A percentile compares a stretch with the other conserved stretches of the same genome.
Conservation (phyloP, 92 coral and sea anemone genomes). For the Bergia sp. region DNA sequence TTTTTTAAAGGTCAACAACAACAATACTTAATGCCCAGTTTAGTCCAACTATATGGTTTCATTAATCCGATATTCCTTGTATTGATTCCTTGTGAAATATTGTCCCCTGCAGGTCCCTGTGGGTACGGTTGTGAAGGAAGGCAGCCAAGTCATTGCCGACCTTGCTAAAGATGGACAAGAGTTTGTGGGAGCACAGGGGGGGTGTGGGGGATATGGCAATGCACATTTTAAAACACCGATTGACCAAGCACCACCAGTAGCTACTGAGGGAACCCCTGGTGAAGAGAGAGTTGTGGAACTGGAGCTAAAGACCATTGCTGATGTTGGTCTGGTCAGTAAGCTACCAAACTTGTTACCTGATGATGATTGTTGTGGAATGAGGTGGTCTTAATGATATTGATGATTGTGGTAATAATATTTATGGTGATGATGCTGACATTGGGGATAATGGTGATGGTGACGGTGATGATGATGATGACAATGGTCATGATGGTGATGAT, state of each 20-base stretch:
- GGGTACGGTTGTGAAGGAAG: slow-evolving; percentile 82
- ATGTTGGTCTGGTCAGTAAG: slow-evolving; percentile 89
- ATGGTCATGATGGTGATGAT: too few species aligned
- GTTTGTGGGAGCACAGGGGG: slow-evolving; percentile 80
- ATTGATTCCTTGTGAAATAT: neutral
- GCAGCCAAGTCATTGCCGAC: slow-evolving; percentile 74
- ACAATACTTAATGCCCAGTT: too few species aligned
- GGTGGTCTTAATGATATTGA: neutral
- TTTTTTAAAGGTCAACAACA: too few species aligned
- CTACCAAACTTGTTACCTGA: neutral
- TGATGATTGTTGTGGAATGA: neutral
- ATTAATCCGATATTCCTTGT: neutral
- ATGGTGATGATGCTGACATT: too few species aligned
- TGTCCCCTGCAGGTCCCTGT: slow-evolving; percentile 77
- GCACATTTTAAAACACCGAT: slow-evolving; percentile 83
- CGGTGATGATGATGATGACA: too few species aligned
- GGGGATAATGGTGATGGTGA: too few species aligned
- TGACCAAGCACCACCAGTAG: slow-evolving; percentile 76
- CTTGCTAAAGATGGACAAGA: slow-evolving; percentile 72
- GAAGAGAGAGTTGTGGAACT: slow-evolving; percentile 86
- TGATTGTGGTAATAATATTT: neutral
- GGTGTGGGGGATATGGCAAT: slow-evolving; percentile 94
- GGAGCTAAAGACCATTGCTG: slow-evolving; percentile 98
- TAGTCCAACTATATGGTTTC: too few species aligned
- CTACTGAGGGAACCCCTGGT: slow-evolving; percentile 87